phyloP scores from a whole-genome alignment of 2,888 invertebrate genomes.

The Euzetes globulus region DNA sequence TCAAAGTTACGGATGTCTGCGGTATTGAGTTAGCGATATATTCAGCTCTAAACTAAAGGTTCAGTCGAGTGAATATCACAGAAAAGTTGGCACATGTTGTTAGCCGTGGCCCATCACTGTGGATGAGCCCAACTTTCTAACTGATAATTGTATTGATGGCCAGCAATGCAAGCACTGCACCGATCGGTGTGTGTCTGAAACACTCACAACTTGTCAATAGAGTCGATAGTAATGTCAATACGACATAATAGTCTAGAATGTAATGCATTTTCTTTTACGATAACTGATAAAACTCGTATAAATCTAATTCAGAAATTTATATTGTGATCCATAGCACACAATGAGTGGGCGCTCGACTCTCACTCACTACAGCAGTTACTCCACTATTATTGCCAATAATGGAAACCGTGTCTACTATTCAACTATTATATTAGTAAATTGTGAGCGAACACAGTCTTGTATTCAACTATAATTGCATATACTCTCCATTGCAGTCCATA shows the following conservation, averaged over 20 bases:
- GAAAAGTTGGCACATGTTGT: slow-evolving; percentile 26
- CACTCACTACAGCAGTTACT: background rate
- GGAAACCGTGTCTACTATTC: background rate
- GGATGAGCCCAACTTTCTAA: slow-evolving; percentile 10
- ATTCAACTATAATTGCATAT: slow-evolving; percentile 11
- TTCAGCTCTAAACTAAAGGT: slow-evolving; percentile 28
- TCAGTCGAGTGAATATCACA: slow-evolving; percentile 14
- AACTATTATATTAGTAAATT: slow-evolving; percentile 3
- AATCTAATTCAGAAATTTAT: slow-evolving; percentile 28
- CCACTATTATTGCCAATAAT: background rate
- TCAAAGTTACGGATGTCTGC: slow-evolving; percentile 20
- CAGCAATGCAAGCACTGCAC: background rate
- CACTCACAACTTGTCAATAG: slow-evolving; percentile 25
- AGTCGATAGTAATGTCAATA: slow-evolving; percentile 25
- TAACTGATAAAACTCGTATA: slow-evolving; percentile 27
- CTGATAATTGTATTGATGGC: slow-evolving; percentile 28
- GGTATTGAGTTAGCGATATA: slow-evolving; percentile 27
- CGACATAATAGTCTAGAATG: slow-evolving; percentile 21
- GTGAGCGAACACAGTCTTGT: background rate
- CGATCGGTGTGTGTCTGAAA: slow-evolving; percentile 5
- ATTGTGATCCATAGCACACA: slow-evolving; percentile 5
- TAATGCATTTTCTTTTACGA: slow-evolving; percentile 31
- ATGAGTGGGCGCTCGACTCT: background rate
- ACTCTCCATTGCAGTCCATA: too few species aligned
- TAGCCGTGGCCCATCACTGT: slow-evolving; percentile 10